These are phyloP conservation scores for Exephanes ischioxanthus DNA, from an alignment of 2,888 invertebrate genomes.

Conservation along the genomic window DNA sequence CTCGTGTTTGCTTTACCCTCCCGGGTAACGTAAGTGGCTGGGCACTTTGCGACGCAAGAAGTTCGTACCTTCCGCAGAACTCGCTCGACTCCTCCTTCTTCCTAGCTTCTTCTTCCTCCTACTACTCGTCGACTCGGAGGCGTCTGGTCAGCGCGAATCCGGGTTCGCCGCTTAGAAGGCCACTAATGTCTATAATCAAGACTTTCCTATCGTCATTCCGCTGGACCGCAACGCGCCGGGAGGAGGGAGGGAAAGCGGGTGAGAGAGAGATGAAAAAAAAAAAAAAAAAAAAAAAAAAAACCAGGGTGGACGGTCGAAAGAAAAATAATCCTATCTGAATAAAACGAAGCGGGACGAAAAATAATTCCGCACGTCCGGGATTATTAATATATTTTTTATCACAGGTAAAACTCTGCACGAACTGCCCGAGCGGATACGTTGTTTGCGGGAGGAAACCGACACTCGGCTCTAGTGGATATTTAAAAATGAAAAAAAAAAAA, in stretches of 20 bases:
- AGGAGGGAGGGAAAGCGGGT: constrained; percentile 12
- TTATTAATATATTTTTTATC: constrained; percentile 65
- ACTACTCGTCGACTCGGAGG: constrained; percentile 33
- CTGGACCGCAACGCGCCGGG: constrained; percentile 63
- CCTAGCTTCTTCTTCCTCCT: constrained; percentile 39
- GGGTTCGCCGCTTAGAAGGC: constrained; percentile 70
- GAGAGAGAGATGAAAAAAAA: neutral
- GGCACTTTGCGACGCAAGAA: constrained; percentile 58
- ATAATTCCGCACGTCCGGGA: constrained; percentile 62
- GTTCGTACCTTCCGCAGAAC: constrained; percentile 57
- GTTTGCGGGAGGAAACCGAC: neutral
- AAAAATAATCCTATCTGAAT: constrained; percentile 23
- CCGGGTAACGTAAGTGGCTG: constrained; percentile 30
- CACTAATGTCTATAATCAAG: constrained; percentile 75
- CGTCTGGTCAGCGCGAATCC: constrained; percentile 71
- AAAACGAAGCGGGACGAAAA: constrained; percentile 61
- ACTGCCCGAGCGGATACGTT: neutral
- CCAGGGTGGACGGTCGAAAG: neutral
- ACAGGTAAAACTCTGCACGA: constrained; percentile 31
- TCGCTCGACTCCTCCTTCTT: constrained; percentile 35
- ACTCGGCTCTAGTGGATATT: neutral
- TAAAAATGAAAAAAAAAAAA: neutral
- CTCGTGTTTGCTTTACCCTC: constrained; percentile 54
- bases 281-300: constrained; percentile 1
- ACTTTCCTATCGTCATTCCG: constrained; percentile 70